Evolutionary conservation across 2,888 invertebrate genomes (phyloP), one percentile per base, ranked within the genome.

Genomic region (Leucania comma): DNA sequence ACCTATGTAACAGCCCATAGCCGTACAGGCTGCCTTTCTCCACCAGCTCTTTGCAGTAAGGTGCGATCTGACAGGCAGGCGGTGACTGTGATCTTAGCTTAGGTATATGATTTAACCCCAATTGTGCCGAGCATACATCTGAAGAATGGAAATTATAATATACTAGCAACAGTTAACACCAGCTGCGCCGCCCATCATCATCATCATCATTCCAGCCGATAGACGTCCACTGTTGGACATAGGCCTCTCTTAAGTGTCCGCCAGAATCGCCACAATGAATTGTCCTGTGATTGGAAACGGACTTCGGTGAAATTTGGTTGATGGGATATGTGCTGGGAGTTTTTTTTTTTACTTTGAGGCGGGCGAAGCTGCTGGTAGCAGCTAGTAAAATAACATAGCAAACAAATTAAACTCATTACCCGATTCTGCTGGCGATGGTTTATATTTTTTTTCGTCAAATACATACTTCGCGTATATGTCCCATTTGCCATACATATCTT

Each of bases 1-100:
- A 91, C 93, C 93, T 91, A 77, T 92, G 92, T 17, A 89, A 76
- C 3, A 93, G 69, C 6, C 86, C 87, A 58, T 92, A 93, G n/a
- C 93, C 93, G 53, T 85, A 89, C 54, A 90, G 80, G 0, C 86
- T 85, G 3, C 92, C 92, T 3, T 81, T 79, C 0, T 75, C 20
- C 10, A 93, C 22, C 26, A 86, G 79, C 1, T 80, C 35, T 20
- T 80, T 66, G 63, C 93, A 93, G 3, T 46, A 9, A 1, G 60
- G 20, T 0, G 80, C 64, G 1, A 90, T 46, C 3, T 61, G 6
- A 77, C 92, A 93, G 38, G 32, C 62, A 12, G 72, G 29, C 6
- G 29, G 20, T 29, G 2, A 75, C 9, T 32, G n/a, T 35, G 4
- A 75, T 66, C 0, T 61, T 58, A 22, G 48, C 32, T 26, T 0